Evolutionary conservation across 1,140 invertebrate genomes (phyloP).

Genomic region (Lucilia cuprina): DNA sequence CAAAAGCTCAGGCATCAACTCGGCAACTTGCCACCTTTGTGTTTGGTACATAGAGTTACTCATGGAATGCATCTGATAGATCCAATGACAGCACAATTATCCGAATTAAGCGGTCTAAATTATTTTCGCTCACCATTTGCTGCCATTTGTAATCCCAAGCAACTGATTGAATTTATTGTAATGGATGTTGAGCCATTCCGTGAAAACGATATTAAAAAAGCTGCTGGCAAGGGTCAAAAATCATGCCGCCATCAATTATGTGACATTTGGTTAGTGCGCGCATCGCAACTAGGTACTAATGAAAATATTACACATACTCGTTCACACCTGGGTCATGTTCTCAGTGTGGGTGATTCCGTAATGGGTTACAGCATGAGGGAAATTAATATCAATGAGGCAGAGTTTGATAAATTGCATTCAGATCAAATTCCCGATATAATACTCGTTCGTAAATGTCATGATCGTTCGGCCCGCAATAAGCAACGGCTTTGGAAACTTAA

Average conservation of each 20-base stretch:
- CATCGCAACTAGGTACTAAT: constrained; percentile 85
- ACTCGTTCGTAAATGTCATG: constrained; percentile 92
- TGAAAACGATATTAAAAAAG: constrained; percentile 77
- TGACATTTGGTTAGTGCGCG: constrained; percentile 92
- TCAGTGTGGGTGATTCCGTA: constrained; percentile 92
- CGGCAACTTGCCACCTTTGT: constrained; percentile 90
- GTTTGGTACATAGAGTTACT: constrained; percentile 88
- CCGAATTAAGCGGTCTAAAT: constrained; percentile 79
- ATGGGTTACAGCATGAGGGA: constrained; percentile 91
- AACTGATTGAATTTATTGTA: constrained; percentile 91
- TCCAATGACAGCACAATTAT: constrained; percentile 88
- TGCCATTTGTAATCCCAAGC: constrained; percentile 87
- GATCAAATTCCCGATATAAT: constrained; percentile 87
- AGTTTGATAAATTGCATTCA: constrained; percentile 84
- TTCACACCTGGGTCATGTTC: constrained; percentile 93
- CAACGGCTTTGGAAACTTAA: constrained; percentile 93
- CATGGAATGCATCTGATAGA: constrained; percentile 93
- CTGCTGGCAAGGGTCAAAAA: constrained; percentile 88
- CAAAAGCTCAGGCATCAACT: constrained; percentile 86
- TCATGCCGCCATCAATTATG: constrained; percentile 89
- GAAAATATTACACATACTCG: constrained; percentile 84
- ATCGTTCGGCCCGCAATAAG: constrained; percentile 73
- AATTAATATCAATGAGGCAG: constrained; percentile 87
- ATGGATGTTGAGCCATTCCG: constrained; percentile 91
- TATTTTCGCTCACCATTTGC: constrained; percentile 91